phyloP scores from a whole-genome alignment of 2,888 invertebrate species.

The Meteorus cinctellus region DNA sequence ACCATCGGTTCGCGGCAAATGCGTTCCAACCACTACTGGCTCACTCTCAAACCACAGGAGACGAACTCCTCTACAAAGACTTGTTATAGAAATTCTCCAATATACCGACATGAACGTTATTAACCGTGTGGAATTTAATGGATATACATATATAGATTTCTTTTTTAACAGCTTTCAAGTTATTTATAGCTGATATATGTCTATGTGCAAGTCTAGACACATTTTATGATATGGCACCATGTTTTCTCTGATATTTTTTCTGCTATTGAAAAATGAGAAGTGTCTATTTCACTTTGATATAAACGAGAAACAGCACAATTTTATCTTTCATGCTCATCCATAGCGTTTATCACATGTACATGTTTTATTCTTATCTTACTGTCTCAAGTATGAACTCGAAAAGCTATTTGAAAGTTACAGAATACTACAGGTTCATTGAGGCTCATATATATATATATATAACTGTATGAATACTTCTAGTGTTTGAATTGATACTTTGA shows the following conservation, averaged over 20 bases:
- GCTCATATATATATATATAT: not conserved
- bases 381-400: not conserved
- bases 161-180: not conserved
- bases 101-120: conserved; percentile 17
- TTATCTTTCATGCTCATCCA: not conserved
- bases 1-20: conserved; percentile 29
- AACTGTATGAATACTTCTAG: not conserved
- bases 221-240: not conserved
- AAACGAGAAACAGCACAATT: conserved; percentile 19
- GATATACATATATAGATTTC: not conserved
- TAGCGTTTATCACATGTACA: not conserved
- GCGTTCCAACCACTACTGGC: conserved; percentile 33
- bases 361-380: not conserved
- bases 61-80: conserved; percentile 31
- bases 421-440: not conserved
- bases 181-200: not conserved
- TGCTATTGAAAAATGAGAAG: not conserved
- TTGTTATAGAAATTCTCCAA: conserved; percentile 16
- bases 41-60: not conserved
- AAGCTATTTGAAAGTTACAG: not conserved
- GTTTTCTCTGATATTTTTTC: not conserved
- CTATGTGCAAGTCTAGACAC: conserved; percentile 12
- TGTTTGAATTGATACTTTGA: conserved; percentile 6
- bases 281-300: conserved; percentile 1
- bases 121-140: conserved; percentile 7